Evolutionary conservation across 2,888 invertebrate genomes (phyloP).

Genomic region (Aromia moschata): DNA sequence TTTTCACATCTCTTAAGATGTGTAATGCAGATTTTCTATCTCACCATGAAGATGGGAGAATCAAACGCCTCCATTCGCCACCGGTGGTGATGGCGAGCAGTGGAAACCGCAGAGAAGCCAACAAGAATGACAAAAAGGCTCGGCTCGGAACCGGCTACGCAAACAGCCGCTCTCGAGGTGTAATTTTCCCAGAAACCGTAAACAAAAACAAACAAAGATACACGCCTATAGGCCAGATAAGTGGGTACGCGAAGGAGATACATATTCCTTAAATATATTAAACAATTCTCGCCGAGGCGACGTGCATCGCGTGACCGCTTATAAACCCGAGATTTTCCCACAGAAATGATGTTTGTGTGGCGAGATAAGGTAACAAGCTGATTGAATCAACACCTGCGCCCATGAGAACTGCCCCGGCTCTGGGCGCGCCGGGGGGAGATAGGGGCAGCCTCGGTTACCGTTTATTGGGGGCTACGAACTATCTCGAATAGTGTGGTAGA

Average conservation of each 20-base stretch:
- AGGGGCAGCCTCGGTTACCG: too few species aligned
- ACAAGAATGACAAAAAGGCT: background rate
- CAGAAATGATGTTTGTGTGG: slow-evolving; percentile 56
- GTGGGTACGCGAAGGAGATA: slow-evolving; percentile 19
- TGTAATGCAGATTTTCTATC: too few species aligned
- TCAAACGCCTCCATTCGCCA: too few species aligned
- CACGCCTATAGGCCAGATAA: slow-evolving; percentile 12
- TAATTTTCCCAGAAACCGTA: slow-evolving; percentile 17
- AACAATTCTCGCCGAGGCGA: slow-evolving; percentile 10
- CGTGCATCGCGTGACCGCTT: slow-evolving; percentile 18
- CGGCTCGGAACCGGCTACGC: background rate
- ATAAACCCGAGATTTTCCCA: slow-evolving; percentile 55
- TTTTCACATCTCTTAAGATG: too few species aligned
- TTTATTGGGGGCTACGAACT: too few species aligned
- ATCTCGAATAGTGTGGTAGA: too few species aligned
- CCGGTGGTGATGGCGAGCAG: too few species aligned
- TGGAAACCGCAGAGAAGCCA: background rate
- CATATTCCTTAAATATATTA: slow-evolving; percentile 20
- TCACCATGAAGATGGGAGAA: too few species aligned
- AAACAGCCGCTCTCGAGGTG: background rate
- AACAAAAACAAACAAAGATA: slow-evolving; percentile 23
- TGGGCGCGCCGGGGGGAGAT: slow-evolving; percentile 33
- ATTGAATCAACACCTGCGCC: slow-evolving; percentile 59
- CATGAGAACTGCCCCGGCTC: slow-evolving; percentile 51
- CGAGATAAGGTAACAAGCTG: slow-evolving; percentile 56